Evolutionary conservation across 2,113 vertebrate species (phyloP).

Genomic region (Sylvia atricapilla): DNA sequence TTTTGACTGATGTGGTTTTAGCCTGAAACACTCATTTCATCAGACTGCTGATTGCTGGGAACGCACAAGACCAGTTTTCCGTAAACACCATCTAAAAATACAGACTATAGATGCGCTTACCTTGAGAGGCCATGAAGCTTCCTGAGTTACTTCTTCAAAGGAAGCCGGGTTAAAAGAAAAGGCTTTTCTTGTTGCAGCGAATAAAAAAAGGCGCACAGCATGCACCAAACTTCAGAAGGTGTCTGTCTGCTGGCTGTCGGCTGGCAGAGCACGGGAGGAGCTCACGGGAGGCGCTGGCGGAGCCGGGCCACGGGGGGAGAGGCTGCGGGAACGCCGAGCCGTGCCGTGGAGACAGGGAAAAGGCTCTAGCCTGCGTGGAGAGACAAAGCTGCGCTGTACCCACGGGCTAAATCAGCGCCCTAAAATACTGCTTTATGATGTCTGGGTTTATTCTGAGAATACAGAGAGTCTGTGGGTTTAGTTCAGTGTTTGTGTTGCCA

Average conservation of each 20-base stretch:
- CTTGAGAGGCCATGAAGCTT: constrained; percentile 78
- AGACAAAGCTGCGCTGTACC: not conserved
- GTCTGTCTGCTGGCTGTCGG: constrained; percentile 31
- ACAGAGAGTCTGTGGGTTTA: not conserved
- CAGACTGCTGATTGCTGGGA: constrained; percentile 35
- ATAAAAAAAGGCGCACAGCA: constrained; percentile 54
- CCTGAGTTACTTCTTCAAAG: constrained; percentile 75
- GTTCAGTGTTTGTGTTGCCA: not conserved
- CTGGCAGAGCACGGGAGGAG: constrained; percentile 38
- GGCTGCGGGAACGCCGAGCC: not conserved
- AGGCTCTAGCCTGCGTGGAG: not conserved
- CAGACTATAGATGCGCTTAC: constrained; percentile 69
- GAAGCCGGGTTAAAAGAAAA: constrained; percentile 71
- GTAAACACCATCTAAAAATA: constrained; percentile 46
- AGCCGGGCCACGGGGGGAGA: constrained; percentile 61
- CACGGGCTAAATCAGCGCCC: not conserved
- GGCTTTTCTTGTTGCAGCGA: constrained; percentile 64
- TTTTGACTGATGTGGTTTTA: constrained; percentile 22
- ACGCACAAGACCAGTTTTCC: not conserved
- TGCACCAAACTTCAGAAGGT: constrained; percentile 65
- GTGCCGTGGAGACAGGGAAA: not conserved
- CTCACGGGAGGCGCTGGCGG: constrained; percentile 25
- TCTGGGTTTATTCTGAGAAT: not conserved
- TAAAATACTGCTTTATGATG: not conserved
- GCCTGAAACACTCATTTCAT: constrained; percentile 40